Evolutionary conservation across 23 tunicate species (phyloP), one percentile per base, ranked within the genome.

Genomic region (Clavelina lepadiformis): DNA sequence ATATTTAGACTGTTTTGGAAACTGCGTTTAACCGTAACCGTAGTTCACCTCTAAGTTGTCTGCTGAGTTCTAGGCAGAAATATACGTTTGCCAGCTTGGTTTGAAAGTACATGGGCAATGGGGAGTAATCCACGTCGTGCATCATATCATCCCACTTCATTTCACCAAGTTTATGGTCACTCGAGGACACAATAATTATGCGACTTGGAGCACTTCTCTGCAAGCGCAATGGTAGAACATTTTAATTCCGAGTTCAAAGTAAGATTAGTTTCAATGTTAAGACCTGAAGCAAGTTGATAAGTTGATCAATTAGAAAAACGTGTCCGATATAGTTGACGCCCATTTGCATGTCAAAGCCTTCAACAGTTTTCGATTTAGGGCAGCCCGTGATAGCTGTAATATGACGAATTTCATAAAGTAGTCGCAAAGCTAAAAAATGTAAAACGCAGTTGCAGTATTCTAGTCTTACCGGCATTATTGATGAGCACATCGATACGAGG

Each of bases 111-210:
- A 69, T 83, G 24, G 22, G 20, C 45, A 75, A 67, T 15, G 91
- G 73, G 29, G 27, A 18, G 32, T 83, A 83, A 18, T 58, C 35
- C 23, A 68, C 68, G 2, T 84, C 93, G 34, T 38, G 38, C 93
- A 84, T 84, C 57, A 84, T n/a, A 38, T 84, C 83, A 33, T 76
- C 79, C 93, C 93, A 84, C 18, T 76, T 70, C 79, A 84, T 76
- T 5, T 27, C 31, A 0, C 82, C 93, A 2, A 55, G 3, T 27
- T 69, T 47, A 46, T 83, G 74, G 5, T 62, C 82, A 31, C 63
- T 22, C 8, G 93, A 83, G 26, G 93, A 76, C 28, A 75, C 52
- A 18, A 60, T 34, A 3, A 83, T 73, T 45, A 83, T 83, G 29
- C 93, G 77, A 69, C 93, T 76, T 31, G 78, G 82, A 2, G 82